A percentile compares a stretch with the other conserved stretches of the same genome.
These are phyloP conservation scores for Coptodon bakossiorum DNA, from an alignment of 2,113 vertebrate genomes.

Conservation along the genomic window DNA sequence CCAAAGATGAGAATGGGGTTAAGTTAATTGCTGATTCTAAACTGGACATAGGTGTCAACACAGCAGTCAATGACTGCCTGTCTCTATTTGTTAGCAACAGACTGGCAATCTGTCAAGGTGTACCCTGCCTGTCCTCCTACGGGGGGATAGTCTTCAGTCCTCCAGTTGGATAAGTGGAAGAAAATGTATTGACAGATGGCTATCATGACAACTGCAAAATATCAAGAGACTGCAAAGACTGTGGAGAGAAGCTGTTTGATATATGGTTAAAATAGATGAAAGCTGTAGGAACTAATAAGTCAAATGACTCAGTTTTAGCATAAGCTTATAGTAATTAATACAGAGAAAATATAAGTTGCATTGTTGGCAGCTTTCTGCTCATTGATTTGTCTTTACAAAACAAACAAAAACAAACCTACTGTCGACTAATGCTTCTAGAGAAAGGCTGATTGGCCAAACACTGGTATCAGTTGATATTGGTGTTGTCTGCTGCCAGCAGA, in stretches of 20 bases:
- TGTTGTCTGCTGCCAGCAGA: not conserved
- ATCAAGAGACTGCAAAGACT: not conserved
- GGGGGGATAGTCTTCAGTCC: not conserved
- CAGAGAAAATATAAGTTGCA: not conserved
- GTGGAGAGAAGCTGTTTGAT: not conserved
- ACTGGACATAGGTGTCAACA: not conserved
- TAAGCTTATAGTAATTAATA: not conserved
- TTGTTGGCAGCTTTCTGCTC: not conserved
- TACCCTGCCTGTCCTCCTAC: not conserved
- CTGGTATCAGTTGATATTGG: not conserved
- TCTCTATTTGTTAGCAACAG: not conserved
- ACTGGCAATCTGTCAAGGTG: not conserved
- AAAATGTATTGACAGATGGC: not conserved
- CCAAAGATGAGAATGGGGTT: not conserved
- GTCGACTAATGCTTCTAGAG: not conserved
- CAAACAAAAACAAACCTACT: not conserved
- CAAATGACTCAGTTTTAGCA: not conserved
- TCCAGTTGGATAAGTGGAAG: not conserved
- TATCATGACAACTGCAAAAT: not conserved
- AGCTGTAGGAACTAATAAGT: not conserved
- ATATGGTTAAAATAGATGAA: not conserved
- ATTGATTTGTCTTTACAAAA: not conserved
- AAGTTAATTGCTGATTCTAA: not conserved
- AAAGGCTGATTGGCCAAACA: not conserved
- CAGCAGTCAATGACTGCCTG: not conserved